These are phyloP conservation scores for Istiophorus platypterus DNA, from an alignment of 2,113 vertebrate species.

Conservation along the genomic window DNA sequence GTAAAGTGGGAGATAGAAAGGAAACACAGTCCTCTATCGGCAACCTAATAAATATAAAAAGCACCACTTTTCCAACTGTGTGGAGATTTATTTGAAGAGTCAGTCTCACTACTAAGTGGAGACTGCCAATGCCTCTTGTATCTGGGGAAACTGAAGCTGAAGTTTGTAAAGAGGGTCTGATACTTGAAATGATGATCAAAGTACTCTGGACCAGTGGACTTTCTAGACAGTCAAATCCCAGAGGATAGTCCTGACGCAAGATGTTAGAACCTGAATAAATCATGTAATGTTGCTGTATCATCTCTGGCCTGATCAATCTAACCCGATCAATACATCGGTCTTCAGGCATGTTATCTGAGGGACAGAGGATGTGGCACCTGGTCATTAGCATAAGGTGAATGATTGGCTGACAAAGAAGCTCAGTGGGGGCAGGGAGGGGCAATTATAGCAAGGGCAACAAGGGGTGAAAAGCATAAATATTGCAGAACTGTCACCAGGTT, in stretches of 20 bases:
- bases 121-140: slow-evolving; percentile 30
- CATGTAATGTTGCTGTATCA: slow-evolving; percentile 84
- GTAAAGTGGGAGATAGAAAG: slow-evolving; percentile 6
- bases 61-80: slow-evolving; percentile 14
- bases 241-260: slow-evolving; percentile 65
- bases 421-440: slow-evolving; percentile 1
- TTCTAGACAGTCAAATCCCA: slow-evolving; percentile 50
- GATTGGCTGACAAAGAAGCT: slow-evolving; percentile 71
- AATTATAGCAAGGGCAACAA: slow-evolving; percentile 47
- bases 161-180: slow-evolving; percentile 52
- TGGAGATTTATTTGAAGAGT: slow-evolving; percentile 39
- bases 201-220: slow-evolving; percentile 41
- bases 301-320: slow-evolving; percentile 81
- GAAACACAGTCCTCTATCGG: slow-evolving; percentile 12
- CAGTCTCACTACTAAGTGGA: slow-evolving; percentile 32
- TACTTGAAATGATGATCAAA: slow-evolving; percentile 73
- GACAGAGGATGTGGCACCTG: slow-evolving; percentile 63
- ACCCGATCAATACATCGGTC: slow-evolving; percentile 82
- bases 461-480: slow-evolving; percentile 68
- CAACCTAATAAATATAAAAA: slow-evolving; percentile 37
- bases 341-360: slow-evolving; percentile 76
- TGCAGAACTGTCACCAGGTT: slow-evolving; percentile 59
- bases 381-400: slow-evolving; percentile 80
- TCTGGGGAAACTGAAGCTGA: slow-evolving; percentile 46
- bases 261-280: slow-evolving; percentile 84